Conservation (phyloP, 2,797 vertebrate species). For the Chiroxiphia lanceolata region DNA sequence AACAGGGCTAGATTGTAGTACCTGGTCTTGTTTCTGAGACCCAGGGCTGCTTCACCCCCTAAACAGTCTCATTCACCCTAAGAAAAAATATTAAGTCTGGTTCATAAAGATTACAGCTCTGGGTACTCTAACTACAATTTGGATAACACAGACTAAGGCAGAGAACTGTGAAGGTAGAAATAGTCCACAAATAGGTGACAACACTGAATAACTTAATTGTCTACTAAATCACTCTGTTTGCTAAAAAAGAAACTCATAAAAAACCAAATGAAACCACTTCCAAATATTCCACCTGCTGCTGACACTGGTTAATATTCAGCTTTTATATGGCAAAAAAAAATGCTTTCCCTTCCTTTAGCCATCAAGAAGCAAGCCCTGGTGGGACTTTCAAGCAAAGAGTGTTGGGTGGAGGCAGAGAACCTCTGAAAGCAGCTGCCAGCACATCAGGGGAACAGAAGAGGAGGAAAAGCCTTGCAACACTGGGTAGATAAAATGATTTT, state of each 20-base stretch:
- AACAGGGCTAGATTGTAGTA: neutral
- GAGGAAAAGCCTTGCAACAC: neutral
- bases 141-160: neutral
- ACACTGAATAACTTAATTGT: neutral
- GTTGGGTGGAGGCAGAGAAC: neutral
- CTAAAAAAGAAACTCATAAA: neutral
- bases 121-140: neutral
- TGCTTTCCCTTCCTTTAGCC: neutral
- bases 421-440: conserved; percentile 10
- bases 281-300: neutral
- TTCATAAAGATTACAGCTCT: neutral
- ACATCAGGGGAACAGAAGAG: neutral
- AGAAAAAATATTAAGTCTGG: neutral
- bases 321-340: neutral
- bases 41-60: neutral
- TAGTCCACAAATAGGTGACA: neutral
- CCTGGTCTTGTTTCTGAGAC: neutral
- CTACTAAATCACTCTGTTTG: neutral
- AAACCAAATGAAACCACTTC: neutral
- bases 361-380: neutral
- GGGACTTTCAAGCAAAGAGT: neutral
- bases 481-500: conserved; percentile 23
- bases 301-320: neutral
- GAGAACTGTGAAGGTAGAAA: neutral
- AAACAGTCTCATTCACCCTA: neutral